phyloP scores from a whole-genome alignment of 2,797 vertebrate genomes.

The Danio tinwini region DNA sequence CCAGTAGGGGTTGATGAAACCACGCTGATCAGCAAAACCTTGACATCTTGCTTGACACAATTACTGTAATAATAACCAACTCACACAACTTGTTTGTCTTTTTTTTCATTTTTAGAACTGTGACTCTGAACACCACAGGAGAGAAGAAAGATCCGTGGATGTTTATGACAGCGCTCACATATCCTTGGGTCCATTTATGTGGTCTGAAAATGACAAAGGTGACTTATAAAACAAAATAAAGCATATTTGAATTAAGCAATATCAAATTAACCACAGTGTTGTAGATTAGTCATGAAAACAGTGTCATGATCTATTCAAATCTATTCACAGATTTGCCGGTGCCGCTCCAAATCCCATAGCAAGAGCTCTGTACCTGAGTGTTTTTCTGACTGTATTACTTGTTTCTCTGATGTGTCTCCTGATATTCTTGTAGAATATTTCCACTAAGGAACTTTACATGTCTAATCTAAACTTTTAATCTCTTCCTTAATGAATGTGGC shows the following conservation, averaged over 20 bases:
- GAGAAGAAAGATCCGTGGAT: background rate
- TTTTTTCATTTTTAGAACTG: background rate
- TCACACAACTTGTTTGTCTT: background rate
- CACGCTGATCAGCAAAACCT: background rate
- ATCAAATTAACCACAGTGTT: background rate
- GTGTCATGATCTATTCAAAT: background rate
- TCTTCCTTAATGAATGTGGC: background rate
- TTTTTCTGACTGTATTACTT: background rate
- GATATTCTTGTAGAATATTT: slow-evolving; percentile 3
- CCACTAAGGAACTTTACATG: background rate
- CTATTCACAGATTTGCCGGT: background rate
- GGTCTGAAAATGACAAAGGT: slow-evolving; percentile 24
- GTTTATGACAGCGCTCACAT: background rate
- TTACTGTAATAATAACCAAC: background rate
- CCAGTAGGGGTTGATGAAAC: background rate
- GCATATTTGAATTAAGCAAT: background rate
- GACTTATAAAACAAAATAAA: background rate
- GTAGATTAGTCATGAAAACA: background rate
- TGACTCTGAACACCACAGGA: background rate
- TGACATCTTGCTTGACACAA: background rate
- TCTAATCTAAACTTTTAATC: background rate
- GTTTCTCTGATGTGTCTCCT: background rate
- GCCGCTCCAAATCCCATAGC: slow-evolving; percentile 1
- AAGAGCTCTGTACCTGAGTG: background rate
- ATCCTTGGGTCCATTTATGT: background rate